Evolutionary conservation across 2,888 invertebrate species (phyloP).

Genomic region (Lepetodrilus schrolli): DNA sequence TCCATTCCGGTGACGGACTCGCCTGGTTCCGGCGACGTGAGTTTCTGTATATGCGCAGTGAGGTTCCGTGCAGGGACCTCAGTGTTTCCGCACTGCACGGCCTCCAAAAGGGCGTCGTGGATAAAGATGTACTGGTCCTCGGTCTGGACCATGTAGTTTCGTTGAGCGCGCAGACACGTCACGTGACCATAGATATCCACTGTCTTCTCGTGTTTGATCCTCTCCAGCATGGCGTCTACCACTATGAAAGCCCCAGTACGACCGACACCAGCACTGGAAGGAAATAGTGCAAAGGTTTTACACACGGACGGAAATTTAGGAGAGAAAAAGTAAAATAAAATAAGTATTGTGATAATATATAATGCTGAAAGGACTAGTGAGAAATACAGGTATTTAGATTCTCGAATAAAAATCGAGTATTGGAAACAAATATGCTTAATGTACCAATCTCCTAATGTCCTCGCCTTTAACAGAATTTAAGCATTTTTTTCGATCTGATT

Average conservation of each 20-base stretch:
- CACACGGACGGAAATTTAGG: too few relatives aligned
- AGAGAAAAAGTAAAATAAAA: too few relatives aligned
- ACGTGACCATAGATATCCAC: conserved; percentile 99
- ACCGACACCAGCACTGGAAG: conserved; percentile 86
- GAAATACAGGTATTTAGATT: too few relatives aligned
- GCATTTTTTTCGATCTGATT: too few relatives aligned
- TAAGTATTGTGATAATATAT: too few relatives aligned
- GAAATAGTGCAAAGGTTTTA: background rate
- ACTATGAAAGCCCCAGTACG: conserved; percentile 98
- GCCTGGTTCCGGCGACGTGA: conserved; percentile 83
- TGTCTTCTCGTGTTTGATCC: conserved; percentile 96
- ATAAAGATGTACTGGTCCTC: conserved; percentile 99
- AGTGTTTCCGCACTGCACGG: conserved; percentile 95
- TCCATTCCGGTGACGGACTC: conserved; percentile 75
- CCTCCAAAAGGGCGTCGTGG: conserved; percentile 96
- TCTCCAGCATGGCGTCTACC: conserved; percentile 98
- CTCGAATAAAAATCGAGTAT: too few relatives aligned
- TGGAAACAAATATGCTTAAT: too few relatives aligned
- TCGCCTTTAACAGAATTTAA: too few relatives aligned
- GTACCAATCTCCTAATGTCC: too few relatives aligned
- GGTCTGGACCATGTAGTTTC: conserved; percentile 98
- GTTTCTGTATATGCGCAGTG: conserved; percentile 94
- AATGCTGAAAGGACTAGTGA: too few relatives aligned
- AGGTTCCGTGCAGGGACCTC: conserved; percentile 96
- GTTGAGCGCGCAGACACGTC: conserved; percentile 95